A percentile compares a stretch with the other conserved stretches of the same genome.
phyloP scores from a whole-genome alignment of 2,888 invertebrate genomes.

The Chrysolina oricalcia region DNA sequence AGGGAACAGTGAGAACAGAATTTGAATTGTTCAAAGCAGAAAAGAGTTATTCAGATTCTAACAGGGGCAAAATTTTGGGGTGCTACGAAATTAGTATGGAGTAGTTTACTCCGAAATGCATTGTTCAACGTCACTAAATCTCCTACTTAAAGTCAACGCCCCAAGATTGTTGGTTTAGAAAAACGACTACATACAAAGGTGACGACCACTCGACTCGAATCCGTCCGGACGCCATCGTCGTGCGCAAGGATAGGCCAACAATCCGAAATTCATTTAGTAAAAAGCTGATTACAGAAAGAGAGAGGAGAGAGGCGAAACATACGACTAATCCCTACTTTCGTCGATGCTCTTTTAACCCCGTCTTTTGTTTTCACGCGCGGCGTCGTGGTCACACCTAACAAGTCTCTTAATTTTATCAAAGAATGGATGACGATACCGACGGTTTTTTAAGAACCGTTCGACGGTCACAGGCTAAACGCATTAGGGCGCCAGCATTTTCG shows the following conservation, averaged over 20 bases:
- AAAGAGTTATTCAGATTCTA: too few species aligned
- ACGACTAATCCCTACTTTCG: constrained; percentile 46
- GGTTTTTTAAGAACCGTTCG: constrained; percentile 10
- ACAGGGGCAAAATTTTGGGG: too few species aligned
- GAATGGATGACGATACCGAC: constrained; percentile 19
- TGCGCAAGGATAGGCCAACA: constrained; percentile 34
- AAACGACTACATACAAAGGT: neutral
- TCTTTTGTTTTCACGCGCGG: constrained; percentile 43
- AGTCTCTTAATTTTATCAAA: constrained; percentile 32
- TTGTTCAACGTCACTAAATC: neutral
- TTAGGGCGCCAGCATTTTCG: constrained; percentile 96
- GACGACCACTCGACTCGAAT: neutral
- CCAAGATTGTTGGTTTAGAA: neutral
- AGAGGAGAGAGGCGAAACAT: constrained; percentile 35
- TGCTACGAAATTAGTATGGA: too few species aligned
- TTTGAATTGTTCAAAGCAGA: too few species aligned
- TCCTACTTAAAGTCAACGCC: constrained; percentile 1
- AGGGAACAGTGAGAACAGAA: too few species aligned
- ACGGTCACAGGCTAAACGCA: constrained; percentile 56
- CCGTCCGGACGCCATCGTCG: neutral
- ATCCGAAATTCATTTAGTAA: constrained; percentile 46
- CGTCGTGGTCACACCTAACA: constrained; percentile 41
- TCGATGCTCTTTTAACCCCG: constrained; percentile 42
- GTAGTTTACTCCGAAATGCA: neutral
- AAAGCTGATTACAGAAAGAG: constrained; percentile 46